phyloP scores from a whole-genome alignment of 2,113 vertebrate species.

The Nanger granti region DNA sequence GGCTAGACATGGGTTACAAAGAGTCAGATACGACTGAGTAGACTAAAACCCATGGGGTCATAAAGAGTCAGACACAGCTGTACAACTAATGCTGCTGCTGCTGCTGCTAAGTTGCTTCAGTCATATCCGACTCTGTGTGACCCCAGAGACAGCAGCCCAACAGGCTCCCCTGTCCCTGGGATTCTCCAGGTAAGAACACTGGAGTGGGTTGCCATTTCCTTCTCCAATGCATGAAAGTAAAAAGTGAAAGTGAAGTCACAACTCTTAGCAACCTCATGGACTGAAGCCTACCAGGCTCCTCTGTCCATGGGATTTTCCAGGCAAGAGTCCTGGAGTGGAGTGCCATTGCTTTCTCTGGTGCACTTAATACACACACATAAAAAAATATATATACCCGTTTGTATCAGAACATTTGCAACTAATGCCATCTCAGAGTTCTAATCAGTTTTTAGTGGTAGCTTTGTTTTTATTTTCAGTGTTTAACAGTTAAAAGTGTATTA shows the following conservation, averaged over 20 bases:
- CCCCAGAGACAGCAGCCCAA: too few species aligned
- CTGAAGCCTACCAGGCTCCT: too few species aligned
- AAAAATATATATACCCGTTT: background rate
- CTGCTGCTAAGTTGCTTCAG: too few species aligned
- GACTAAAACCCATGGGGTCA: background rate
- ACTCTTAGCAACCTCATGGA: too few species aligned
- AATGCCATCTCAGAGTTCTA: background rate
- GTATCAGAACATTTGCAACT: background rate
- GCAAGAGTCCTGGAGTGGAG: too few species aligned
- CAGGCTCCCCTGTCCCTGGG: too few species aligned
- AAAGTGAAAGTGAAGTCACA: too few species aligned
- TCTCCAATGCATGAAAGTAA: too few species aligned
- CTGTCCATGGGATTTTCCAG: too few species aligned
- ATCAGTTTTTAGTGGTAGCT: background rate
- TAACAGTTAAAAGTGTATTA: background rate
- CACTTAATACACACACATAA: background rate
- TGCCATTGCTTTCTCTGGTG: too few species aligned
- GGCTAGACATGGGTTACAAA: background rate
- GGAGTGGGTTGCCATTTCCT: too few species aligned
- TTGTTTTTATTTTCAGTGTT: background rate
- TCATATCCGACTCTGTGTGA: fast-evolving
- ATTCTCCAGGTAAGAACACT: too few species aligned
- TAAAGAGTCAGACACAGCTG: background rate
- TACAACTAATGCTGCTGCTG: background rate
- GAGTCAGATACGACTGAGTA: background rate